Conservation (phyloP, 2,113 vertebrate species). For the Oreotrochilus melanogaster region DNA sequence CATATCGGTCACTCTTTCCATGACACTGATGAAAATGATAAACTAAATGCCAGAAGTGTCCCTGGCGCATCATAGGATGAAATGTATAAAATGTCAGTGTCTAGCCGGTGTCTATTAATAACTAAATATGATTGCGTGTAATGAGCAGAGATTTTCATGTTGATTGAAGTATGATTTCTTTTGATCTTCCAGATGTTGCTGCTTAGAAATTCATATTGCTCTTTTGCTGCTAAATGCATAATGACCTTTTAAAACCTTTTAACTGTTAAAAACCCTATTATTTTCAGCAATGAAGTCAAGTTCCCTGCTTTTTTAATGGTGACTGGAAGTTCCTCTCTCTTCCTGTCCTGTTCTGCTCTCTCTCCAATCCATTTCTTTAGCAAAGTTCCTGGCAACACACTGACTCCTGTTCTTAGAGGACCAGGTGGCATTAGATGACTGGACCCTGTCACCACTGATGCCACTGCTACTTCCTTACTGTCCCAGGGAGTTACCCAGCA, state of each 20-base stretch:
- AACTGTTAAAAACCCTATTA: conserved; percentile 50
- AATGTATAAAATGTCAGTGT: conserved; percentile 83
- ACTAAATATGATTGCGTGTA: conserved; percentile 83
- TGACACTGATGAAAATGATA: conserved; percentile 86
- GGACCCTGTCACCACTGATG: accelerated
- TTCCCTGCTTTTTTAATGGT: neutral
- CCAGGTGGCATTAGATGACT: neutral
- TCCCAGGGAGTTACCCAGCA: neutral
- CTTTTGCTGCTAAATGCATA: conserved; percentile 65
- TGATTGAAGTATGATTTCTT: conserved; percentile 84
- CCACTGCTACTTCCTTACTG: neutral
- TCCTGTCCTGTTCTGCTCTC: neutral
- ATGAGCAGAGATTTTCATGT: conserved; percentile 83
- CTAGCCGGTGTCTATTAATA: conserved; percentile 83
- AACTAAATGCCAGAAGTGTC: conserved; percentile 88
- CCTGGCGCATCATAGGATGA: conserved; percentile 84
- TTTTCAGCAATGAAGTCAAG: conserved; percentile 28
- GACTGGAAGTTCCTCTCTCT: neutral
- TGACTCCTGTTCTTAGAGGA: neutral
- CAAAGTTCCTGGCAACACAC: neutral
- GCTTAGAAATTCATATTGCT: conserved; percentile 79
- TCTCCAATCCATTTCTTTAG: neutral
- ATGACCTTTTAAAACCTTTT: conserved; percentile 77
- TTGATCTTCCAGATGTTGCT: conserved; percentile 85
- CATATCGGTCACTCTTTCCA: conserved; percentile 79